phyloP scores from a whole-genome alignment of 2,113 vertebrate species.

The Psittacara wagleri region DNA sequence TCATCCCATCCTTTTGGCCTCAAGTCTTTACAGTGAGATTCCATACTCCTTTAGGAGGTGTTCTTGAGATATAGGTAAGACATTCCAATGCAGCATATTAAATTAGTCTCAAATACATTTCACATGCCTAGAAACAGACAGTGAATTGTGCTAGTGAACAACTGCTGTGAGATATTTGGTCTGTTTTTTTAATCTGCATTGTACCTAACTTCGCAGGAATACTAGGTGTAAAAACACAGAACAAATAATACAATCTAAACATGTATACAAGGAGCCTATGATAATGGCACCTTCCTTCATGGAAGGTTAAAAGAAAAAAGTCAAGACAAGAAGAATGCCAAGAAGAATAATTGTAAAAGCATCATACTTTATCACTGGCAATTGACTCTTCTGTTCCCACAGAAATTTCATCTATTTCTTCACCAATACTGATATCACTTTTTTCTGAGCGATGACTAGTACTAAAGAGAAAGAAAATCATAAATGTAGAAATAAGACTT shows the following conservation, averaged over 20 bases:
- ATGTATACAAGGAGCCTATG: not conserved
- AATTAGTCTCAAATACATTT: not conserved
- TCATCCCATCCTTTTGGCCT: not conserved
- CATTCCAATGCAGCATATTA: not conserved
- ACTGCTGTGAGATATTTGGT: not conserved
- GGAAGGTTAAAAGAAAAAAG: not conserved
- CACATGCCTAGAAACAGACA: not conserved
- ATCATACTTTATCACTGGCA: constrained; percentile 83
- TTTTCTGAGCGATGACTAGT: constrained; percentile 87
- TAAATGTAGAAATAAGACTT: not conserved
- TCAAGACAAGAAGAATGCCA: not conserved
- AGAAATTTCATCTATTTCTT: constrained; percentile 92
- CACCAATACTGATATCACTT: constrained; percentile 89
- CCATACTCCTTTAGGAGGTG: not conserved
- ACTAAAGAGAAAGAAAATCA: constrained; percentile 47
- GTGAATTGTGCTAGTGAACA: not conserved
- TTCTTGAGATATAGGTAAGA: not conserved
- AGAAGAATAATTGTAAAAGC: not conserved
- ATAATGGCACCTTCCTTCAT: not conserved
- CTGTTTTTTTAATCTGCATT: not conserved
- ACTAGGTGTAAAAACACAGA: not conserved
- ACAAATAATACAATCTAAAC: not conserved
- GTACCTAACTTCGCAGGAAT: not conserved
- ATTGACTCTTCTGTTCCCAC: constrained; percentile 81
- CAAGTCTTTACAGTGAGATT: not conserved